These are phyloP conservation scores for Andrena minutula DNA, from an alignment of 2,888 invertebrate genomes.

Conservation along the genomic window DNA sequence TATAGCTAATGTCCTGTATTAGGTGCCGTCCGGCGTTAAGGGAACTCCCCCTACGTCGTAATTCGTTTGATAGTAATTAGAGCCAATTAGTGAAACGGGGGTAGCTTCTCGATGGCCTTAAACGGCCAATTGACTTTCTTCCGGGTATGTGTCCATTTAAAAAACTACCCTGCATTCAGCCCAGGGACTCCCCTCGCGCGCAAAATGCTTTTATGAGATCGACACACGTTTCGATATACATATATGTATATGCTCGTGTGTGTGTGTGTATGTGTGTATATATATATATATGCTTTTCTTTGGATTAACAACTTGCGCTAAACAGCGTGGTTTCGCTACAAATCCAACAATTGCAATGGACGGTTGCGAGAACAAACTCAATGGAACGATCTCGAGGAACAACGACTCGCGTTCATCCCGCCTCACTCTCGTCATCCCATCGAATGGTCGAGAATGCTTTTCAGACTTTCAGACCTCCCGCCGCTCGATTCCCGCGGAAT, in stretches of 20 bases:
- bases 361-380: conserved; percentile 74
- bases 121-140: background rate
- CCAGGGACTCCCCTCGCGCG: conserved; percentile 11
- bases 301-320: conserved; percentile 69
- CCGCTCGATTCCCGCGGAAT: background rate
- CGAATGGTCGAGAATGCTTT: background rate
- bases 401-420: conserved; percentile 37
- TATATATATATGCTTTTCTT: conserved; percentile 35
- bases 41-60: too few species aligned
- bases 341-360: conserved; percentile 78
- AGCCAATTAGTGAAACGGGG: too few species aligned
- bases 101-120: background rate
- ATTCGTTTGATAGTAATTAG: too few species aligned
- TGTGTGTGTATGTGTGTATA: background rate
- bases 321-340: conserved; percentile 69
- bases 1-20: too few species aligned
- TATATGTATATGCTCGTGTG: conserved; percentile 19
- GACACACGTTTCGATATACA: conserved; percentile 38
- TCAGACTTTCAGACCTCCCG: background rate
- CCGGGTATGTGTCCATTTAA: background rate
- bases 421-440: conserved; percentile 4
- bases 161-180: background rate
- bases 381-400: conserved; percentile 61
- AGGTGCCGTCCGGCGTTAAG: too few species aligned
- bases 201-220: conserved; percentile 19